Evolutionary conservation across 2,888 invertebrate species (phyloP), one percentile per base, ranked within the genome.

Genomic region (Mycogona germanica): DNA sequence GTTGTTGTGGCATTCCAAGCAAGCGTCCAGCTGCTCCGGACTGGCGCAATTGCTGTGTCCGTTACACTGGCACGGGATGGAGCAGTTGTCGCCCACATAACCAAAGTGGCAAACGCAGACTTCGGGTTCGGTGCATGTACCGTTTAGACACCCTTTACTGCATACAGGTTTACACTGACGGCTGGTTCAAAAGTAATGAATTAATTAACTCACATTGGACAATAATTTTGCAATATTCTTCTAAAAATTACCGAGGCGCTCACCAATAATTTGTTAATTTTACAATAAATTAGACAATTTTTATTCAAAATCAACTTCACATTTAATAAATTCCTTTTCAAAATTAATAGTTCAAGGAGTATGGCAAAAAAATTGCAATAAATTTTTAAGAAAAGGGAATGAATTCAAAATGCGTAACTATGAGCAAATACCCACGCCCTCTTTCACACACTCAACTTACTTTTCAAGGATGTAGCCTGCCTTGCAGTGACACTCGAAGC

Each of bases 31-130:
- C 64, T 82, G 81, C 66, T 87, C 85, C 6, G 87, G 87, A 1
- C 89, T 87, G 63, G 80, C 82, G 68, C 95, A 96, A 68, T 92
- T 79, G 55, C 92, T 85, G 72, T 95, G 92, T 0, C 91, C 91
- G 68, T 95, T 92, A 69, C 95, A 96, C 68, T 87, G 82, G 68
- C 95, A 95, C 70, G 89, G 87, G 58, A 87, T 87, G 62, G 87
- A 87, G 69, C 95, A 96, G 73, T 92, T 91, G 61, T 83, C 81
- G 51, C 95, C 93, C 25, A 95, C 91, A 70, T 87, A 95, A 55
- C 93, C 93, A 72, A 96, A 95, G 73, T 89, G 83, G 67, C 95
- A 95, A 58, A 80, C 77, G 65, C 95, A 72, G 0, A 57, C 59
- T 57, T 72, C 64, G 1, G 72, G 72, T 29, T 62, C 60, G n/a